Base-by-base conservation (phyloP, 64 coral and sea anemone genomes). In the Stylophora pistillata region DNA sequence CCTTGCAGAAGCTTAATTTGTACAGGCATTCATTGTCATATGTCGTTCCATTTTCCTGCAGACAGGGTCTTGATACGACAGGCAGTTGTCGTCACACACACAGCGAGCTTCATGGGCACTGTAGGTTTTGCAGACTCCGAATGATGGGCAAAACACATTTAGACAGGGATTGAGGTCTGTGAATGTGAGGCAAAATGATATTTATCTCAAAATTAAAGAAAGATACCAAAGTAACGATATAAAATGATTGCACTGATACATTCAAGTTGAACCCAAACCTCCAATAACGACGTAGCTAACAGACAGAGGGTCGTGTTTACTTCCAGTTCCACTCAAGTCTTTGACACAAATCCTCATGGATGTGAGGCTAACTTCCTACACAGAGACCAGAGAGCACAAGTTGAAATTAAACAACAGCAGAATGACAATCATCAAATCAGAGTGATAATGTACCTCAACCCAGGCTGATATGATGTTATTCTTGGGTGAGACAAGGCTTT, bases 111-210 rank as follows among this genome's bases (percentile, higher is more conserved):
- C 78, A 30, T 90, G 78, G 4, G 88, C 64, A 5, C 88, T 79
- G 65, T 90, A 90, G 23, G 88, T 79, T 23, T 82, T 71, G 26
- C 88, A 90, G 9, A 73, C 15, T 12, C 77, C 78, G 15, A 82
- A 63, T 23, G 56, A 82, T 2, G 4, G 73, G 54, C 88, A 90
- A 5, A 41, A 60, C 15, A 90, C 72, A 18, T 83, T 73, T 21
- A 90, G 58, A 34, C 88, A 90, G 15, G 88, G 88, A 73, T 90
- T 64, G 58, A 90, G 88, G 68, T 90, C 88, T 90, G 34, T n/a
- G 25, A 47, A 62, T 57, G 47, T 27, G 78, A 52, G 55, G 0
- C 15, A 41, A 23, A 14, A 59, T 3, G 37, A 7, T 47, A 0
- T 3, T 47, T 47, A 47, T 7, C 37, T 4, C 37, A 47, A 3